Percentiles rank a stretch among this genome's conserved stretches.
These are phyloP conservation scores for Brachionus calyciflorus DNA, from an alignment of 1,140 invertebrate species.

Conservation along the genomic window DNA sequence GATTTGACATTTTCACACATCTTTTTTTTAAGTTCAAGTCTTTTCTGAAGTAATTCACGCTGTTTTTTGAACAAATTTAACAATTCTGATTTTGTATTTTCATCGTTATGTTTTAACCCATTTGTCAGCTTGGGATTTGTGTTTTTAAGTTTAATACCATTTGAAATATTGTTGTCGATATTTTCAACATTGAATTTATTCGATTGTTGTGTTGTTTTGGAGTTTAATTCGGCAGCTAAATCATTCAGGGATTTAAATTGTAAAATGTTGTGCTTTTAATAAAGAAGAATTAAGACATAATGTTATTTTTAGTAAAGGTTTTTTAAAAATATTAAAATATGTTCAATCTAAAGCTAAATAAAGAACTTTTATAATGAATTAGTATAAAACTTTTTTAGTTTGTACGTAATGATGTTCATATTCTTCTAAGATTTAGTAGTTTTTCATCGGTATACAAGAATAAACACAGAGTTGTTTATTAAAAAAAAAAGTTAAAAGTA, in stretches of 20 bases:
- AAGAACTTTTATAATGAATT: too few species aligned
- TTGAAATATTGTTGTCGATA: constrained; percentile 1
- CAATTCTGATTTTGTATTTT: not conserved
- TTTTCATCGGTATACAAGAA: too few species aligned
- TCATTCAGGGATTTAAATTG: constrained; percentile 44
- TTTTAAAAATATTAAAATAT: too few species aligned
- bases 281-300: not conserved
- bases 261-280: constrained; percentile 17
- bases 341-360: too few species aligned
- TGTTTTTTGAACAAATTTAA: constrained; percentile 25
- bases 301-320: not conserved
- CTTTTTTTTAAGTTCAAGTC: constrained; percentile 8
- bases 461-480: too few species aligned
- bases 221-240: constrained; percentile 28
- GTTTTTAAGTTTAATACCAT: not conserved
- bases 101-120: not conserved
- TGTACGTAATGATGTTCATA: too few species aligned
- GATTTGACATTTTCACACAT: constrained; percentile 12
- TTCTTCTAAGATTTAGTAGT: too few species aligned
- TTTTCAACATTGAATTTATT: constrained; percentile 1
- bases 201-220: not conserved
- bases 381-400: too few species aligned
- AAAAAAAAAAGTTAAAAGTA: too few species aligned
- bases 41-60: constrained; percentile 3
- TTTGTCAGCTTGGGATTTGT: not conserved